Evolutionary conservation across 1,140 invertebrate species (phyloP).

Genomic region (Linepithema humile): DNA sequence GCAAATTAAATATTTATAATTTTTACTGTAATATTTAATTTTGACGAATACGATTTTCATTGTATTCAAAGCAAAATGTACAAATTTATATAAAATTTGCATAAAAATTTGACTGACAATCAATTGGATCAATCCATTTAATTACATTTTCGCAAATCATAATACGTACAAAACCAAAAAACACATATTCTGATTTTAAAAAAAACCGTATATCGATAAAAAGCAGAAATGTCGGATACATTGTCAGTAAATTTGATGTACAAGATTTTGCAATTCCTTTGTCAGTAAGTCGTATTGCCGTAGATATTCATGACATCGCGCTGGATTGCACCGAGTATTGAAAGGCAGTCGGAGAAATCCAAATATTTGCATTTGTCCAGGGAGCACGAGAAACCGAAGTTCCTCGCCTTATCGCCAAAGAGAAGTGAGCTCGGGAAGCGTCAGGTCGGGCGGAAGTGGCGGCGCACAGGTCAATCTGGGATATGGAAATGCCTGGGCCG

Average conservation of each 20-base stretch:
- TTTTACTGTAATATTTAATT: too few species aligned
- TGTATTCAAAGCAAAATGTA: not conserved
- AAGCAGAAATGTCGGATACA: not conserved
- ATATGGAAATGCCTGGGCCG: constrained; percentile 84
- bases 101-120: too few species aligned
- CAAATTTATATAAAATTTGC: not conserved
- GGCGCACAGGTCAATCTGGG: constrained; percentile 81
- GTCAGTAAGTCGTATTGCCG: not conserved
- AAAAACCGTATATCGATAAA: not conserved
- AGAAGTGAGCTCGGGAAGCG: constrained; percentile 78
- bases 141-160: not conserved
- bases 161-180: not conserved
- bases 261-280: too few species aligned
- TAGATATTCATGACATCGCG: not conserved
- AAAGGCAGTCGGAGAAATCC: not conserved
- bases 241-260: not conserved
- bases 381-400: constrained; percentile 83
- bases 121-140: not conserved
- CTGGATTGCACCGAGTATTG: not conserved
- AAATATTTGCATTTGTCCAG: constrained; percentile 73
- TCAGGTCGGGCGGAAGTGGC: constrained; percentile 81
- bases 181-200: not conserved
- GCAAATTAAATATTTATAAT: too few species aligned
- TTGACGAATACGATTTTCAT: too few species aligned
- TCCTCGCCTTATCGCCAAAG: constrained; percentile 87